phyloP scores from a whole-genome alignment of 2,113 vertebrate species.

The Siniperca knerii region DNA sequence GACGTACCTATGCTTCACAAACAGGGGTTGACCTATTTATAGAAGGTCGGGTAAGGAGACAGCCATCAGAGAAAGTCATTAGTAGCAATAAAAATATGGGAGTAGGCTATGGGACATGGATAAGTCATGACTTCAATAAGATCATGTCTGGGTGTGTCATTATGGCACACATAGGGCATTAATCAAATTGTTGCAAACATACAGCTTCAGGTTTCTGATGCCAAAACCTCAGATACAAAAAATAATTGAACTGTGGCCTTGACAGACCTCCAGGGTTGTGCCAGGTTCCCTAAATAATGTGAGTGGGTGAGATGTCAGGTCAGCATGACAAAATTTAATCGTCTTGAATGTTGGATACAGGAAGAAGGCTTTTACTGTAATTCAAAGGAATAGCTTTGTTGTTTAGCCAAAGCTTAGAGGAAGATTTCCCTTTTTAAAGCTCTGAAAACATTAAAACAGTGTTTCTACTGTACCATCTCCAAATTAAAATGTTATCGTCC shows the following conservation, averaged over 20 bases:
- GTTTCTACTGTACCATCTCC: conserved; percentile 78
- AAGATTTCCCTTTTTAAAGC: conserved; percentile 83
- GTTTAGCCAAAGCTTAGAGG: conserved; percentile 80
- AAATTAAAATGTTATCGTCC: conserved; percentile 84
- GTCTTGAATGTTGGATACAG: conserved; percentile 86
- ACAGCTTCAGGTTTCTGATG: conserved; percentile 12
- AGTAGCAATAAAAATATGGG: not conserved
- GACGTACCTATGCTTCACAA: conserved; percentile 37
- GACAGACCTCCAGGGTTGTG: conserved; percentile 35
- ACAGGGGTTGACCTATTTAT: conserved; percentile 56
- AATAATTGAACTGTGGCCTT: conserved; percentile 45
- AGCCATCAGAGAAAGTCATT: not conserved
- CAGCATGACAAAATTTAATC: conserved; percentile 91
- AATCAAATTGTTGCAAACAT: conserved; percentile 39
- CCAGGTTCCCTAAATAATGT: conserved; percentile 59
- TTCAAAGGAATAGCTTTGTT: conserved; percentile 82
- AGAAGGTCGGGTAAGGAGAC: conserved; percentile 36
- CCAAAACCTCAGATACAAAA: conserved; percentile 17
- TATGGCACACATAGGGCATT: conserved; percentile 11
- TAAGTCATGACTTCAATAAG: not conserved
- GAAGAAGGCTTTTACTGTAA: conserved; percentile 91
- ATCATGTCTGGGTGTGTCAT: not conserved
- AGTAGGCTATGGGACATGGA: not conserved
- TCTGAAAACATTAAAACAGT: conserved; percentile 81
- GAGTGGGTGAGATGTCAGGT: conserved; percentile 82